Percentiles rank a stretch among this genome's conserved stretches.
Conservation (phyloP, 1,140 invertebrate species). For the Hycleus cichorii region DNA sequence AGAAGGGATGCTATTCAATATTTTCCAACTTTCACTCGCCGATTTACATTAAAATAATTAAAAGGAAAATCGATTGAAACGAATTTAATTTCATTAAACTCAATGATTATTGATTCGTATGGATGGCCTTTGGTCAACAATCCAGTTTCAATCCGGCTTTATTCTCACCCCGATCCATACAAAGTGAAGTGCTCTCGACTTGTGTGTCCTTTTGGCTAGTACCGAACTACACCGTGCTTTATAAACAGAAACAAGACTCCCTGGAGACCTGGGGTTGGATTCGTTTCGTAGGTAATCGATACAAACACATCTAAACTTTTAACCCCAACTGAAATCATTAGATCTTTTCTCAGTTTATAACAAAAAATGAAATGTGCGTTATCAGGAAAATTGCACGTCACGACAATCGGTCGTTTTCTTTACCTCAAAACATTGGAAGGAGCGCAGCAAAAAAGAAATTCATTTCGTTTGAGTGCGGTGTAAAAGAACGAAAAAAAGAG, state of each 20-base stretch:
- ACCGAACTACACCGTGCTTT: conserved; percentile 22
- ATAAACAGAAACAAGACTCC: conserved; percentile 32
- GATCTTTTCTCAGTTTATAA: no score
- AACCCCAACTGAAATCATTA: no score
- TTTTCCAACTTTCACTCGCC: no score
- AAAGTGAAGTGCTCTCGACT: conserved; percentile 13
- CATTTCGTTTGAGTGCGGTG: conserved; percentile 22
- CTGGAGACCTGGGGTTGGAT: conserved; percentile 28
- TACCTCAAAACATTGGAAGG: no score
- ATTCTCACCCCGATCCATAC: background rate
- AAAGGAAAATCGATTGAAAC: no score
- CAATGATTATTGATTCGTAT: no score
- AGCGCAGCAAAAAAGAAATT: conserved; percentile 5
- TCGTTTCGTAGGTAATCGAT: conserved; percentile 24
- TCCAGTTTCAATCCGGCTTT: background rate
- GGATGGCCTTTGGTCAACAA: background rate
- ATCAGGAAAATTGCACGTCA: background rate
- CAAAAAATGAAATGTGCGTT: no score
- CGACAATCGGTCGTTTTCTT: conserved; percentile 14
- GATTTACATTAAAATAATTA: no score
- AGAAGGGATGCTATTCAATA: no score
- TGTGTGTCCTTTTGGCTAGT: conserved; percentile 25
- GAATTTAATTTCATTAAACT: no score
- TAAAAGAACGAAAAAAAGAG: background rate
- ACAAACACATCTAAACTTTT: background rate